phyloP scores from a whole-genome alignment of 2,113 vertebrate species.

The Serinus canaria region DNA sequence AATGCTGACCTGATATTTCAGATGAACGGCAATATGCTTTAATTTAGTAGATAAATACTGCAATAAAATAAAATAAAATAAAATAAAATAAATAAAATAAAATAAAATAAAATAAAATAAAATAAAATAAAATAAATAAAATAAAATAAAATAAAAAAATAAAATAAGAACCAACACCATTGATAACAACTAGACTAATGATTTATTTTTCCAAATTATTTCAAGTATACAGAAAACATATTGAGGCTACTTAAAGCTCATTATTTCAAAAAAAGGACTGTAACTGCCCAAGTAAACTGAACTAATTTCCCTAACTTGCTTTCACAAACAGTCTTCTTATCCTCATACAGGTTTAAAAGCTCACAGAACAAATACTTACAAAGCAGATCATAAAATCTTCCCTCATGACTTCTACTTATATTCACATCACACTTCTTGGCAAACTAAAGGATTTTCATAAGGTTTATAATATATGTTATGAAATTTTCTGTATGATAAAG shows the following conservation, averaged over 20 bases:
- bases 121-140: neutral
- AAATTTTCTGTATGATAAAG: neutral
- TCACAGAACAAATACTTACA: neutral
- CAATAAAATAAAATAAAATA: neutral
- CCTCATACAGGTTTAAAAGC: conserved; percentile 40
- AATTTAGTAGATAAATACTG: neutral
- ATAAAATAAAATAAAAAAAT: neutral
- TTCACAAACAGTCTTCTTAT: conserved; percentile 19
- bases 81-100: neutral
- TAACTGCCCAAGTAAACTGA: conserved; percentile 22
- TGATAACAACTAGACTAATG: neutral
- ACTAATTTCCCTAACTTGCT: neutral
- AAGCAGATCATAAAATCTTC: neutral
- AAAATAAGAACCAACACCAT: neutral
- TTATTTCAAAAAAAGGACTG: conserved; percentile 44
- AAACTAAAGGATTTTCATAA: neutral
- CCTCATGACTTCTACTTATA: neutral
- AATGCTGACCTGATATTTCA: neutral
- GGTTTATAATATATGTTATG: neutral
- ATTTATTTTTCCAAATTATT: conserved; percentile 52
- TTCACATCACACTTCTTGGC: neutral
- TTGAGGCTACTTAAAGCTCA: conserved; percentile 21
- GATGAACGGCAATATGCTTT: neutral
- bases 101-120: neutral
- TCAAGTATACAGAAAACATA: conserved; percentile 39